Conservation (phyloP, 2,797 vertebrate genomes). For the Zalophus californianus region DNA sequence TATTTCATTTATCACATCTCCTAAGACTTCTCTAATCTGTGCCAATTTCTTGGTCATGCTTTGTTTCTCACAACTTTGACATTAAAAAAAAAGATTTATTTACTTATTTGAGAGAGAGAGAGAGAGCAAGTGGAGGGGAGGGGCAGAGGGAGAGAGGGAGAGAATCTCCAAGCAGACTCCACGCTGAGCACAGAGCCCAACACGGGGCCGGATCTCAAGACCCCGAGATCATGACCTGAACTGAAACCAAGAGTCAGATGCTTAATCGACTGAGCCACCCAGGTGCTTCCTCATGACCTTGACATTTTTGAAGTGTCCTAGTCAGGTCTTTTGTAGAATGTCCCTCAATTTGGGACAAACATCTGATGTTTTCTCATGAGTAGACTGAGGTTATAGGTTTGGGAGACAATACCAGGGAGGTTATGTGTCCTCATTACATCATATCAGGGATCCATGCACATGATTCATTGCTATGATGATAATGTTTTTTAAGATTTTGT, state of each 20-base stretch:
- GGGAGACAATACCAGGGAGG: neutral
- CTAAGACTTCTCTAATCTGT: neutral
- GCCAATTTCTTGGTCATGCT: neutral
- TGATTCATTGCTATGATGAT: neutral
- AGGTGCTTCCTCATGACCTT: neutral
- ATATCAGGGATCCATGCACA: neutral
- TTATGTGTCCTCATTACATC: neutral
- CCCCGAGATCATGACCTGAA: neutral
- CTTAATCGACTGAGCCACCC: neutral
- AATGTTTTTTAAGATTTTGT: neutral
- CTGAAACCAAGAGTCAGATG: neutral
- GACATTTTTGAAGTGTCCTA: neutral
- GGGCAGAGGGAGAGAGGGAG: neutral
- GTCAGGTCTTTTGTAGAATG: neutral
- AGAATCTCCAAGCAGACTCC: neutral
- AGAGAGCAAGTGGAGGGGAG: neutral
- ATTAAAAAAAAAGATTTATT: neutral
- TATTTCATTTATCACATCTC: neutral
- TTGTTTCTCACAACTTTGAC: neutral
- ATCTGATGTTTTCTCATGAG: neutral
- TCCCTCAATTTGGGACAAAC: neutral
- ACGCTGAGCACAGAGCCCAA: neutral
- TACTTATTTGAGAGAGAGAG: neutral
- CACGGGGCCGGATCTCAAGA: neutral
- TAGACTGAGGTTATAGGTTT: neutral